These are phyloP conservation scores for Melospiza melodia DNA, from an alignment of 2,113 vertebrate species.

Conservation along the genomic window DNA sequence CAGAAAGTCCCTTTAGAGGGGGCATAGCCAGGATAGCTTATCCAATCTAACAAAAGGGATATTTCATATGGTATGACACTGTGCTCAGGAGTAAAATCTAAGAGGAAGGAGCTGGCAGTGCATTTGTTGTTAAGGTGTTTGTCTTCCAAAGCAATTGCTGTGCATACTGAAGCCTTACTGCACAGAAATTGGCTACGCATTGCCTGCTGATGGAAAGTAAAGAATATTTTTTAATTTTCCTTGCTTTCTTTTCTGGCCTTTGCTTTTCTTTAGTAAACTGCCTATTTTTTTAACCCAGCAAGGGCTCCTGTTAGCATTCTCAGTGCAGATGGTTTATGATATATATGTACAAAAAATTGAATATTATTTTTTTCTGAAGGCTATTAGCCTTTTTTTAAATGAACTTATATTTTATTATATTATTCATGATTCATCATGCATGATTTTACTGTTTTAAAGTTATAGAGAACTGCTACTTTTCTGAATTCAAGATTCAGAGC, in stretches of 20 bases:
- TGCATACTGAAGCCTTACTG: not conserved
- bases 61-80: accelerated
- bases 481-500: slow-evolving; percentile 62
- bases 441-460: not conserved
- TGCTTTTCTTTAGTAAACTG: not conserved
- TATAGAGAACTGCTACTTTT: not conserved
- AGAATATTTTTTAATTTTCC: not conserved
- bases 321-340: not conserved
- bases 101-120: not conserved
- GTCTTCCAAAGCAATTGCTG: not conserved
- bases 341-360: not conserved
- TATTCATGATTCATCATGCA: not conserved
- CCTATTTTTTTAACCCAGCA: not conserved
- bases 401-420: not conserved
- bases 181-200: not conserved
- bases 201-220: not conserved
- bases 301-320: not conserved
- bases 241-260: not conserved
- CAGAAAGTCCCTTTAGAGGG: not conserved
- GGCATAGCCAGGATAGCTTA: not conserved
- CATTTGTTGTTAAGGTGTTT: not conserved
- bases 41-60: not conserved
- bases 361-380: not conserved
- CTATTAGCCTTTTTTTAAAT: not conserved
- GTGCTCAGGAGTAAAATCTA: not conserved